Evolutionary conservation across 2,888 invertebrate genomes (phyloP).

Genomic region (Lymantria monacha): DNA sequence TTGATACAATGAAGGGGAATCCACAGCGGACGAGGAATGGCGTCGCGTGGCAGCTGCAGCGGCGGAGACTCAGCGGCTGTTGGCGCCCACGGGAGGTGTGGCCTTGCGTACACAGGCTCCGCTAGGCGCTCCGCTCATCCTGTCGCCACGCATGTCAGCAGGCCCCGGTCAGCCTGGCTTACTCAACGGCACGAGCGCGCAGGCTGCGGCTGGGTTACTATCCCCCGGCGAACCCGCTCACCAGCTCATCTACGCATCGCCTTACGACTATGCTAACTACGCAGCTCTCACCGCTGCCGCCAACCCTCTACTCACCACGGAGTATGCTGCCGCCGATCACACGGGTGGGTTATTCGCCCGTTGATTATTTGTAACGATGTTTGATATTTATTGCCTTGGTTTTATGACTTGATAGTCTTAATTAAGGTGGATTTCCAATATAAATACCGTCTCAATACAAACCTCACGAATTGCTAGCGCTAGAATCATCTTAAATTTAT

Average conservation of each 20-base stretch:
- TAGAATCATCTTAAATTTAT: no score
- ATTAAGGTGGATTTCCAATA: neutral
- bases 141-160: constrained; percentile 94
- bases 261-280: constrained; percentile 96
- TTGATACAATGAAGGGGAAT: constrained; percentile 70
- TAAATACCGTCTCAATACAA: no score
- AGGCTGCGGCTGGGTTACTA: constrained; percentile 69
- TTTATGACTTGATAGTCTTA: neutral
- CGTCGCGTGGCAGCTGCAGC: constrained; percentile 91
- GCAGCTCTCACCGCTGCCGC: constrained; percentile 90
- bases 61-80: constrained; percentile 89
- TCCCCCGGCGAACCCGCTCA: constrained; percentile 86
- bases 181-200: constrained; percentile 75
- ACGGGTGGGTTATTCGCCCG: constrained; percentile 93
- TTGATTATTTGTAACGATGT: constrained; percentile 52
- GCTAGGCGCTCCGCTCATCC: constrained; percentile 94
- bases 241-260: constrained; percentile 92
- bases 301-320: constrained; percentile 90
- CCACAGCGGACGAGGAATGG: constrained; percentile 92
- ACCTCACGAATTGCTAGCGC: no score
- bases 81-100: constrained; percentile 83
- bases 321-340: constrained; percentile 93
- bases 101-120: constrained; percentile 87
- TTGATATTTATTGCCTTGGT: constrained; percentile 41
- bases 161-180: constrained; percentile 88